Conservation (phyloP, 2,888 invertebrate species). For the Nomada flava region DNA sequence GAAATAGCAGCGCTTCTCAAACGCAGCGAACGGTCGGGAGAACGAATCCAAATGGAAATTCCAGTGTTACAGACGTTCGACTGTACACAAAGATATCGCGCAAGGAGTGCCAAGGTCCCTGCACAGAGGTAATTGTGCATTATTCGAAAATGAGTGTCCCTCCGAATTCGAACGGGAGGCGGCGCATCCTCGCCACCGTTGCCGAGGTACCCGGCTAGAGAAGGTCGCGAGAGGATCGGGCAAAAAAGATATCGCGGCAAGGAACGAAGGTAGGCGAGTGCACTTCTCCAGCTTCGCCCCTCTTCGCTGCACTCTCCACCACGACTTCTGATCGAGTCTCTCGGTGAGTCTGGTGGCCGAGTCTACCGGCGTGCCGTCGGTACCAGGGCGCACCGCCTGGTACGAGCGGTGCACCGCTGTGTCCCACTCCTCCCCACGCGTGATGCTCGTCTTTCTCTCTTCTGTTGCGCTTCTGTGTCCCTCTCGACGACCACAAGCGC, state of each 20-base stretch:
- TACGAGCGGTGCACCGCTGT: slow-evolving; percentile 77
- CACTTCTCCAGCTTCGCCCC: slow-evolving; percentile 53
- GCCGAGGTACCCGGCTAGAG: slow-evolving; percentile 34
- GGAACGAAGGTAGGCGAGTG: slow-evolving; percentile 57
- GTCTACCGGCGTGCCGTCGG: slow-evolving; percentile 64
- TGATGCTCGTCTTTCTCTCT: slow-evolving; percentile 38
- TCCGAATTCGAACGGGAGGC: background rate
- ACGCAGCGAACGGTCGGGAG: too few species aligned
- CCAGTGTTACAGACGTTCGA: too few species aligned
- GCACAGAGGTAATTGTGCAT: background rate
- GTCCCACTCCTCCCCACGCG: slow-evolving; percentile 43
- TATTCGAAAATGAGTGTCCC: slow-evolving; percentile 13
- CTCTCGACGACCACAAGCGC: slow-evolving; percentile 20
- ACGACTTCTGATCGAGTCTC: slow-evolving; percentile 48
- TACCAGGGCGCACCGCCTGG: slow-evolving; percentile 83
- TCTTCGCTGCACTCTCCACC: slow-evolving; percentile 45
- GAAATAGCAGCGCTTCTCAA: too few species aligned
- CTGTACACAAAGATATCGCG: too few species aligned
- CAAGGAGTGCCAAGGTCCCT: too few species aligned
- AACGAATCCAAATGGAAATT: too few species aligned
- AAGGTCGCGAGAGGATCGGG: slow-evolving; percentile 55
- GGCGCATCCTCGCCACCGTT: background rate
- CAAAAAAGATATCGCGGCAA: slow-evolving; percentile 37
- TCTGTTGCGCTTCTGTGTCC: slow-evolving; percentile 8
- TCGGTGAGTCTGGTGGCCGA: slow-evolving; percentile 48